Evolutionary conservation across 2,113 vertebrate species (phyloP), one percentile per base, ranked within the genome.

Genomic region (Echinops telfairi): DNA sequence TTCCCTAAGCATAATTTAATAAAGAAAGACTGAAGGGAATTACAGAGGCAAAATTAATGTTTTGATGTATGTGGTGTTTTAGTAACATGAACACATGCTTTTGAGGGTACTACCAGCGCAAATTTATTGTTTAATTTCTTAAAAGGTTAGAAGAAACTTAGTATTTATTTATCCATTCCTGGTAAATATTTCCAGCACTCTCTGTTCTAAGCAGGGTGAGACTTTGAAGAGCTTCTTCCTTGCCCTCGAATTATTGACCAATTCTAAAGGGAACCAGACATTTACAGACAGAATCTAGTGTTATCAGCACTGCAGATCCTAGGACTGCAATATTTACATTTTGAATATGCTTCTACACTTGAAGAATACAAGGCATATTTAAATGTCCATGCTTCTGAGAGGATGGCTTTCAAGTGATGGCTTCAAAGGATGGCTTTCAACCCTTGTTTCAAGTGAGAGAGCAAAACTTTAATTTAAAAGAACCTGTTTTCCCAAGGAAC

Each of bases 51-150:
- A 14, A 68, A 60, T 29, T 9, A 33, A 20, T 79, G 7, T 66
- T 75, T 47, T 14, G 29, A 53, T 33, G 1, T 58, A 4, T 31
- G 33, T 5, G 4, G n/a, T 7, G 6, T 62, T 87, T 53, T 53
- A 71, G 89, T 81, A 90, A 7, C 19, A 33, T 62, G 22, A 16
- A 10, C 22, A 29, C 5, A 40, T 29, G 17, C 47, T 78, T 71
- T 36, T 12, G 12, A 86, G 53, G 53, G 83, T 31, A 62, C 57
- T 75, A 60, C 12, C 79, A 58, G 29, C 62, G 23, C 33, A 38
- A 79, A 15, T 36, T 75, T 40, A 88, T 73, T 79, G 87, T 66
- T 64, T 79, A 84, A 58, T 73, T 23, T 68, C 29, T 83, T 83
- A 82, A 82, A 86, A 82, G 68, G 10, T 68, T 68, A 81, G 3